Evolutionary conservation across 2,888 invertebrate species (phyloP), one percentile per base, ranked within the genome.

Genomic region (Drosophila peninsularis): DNA sequence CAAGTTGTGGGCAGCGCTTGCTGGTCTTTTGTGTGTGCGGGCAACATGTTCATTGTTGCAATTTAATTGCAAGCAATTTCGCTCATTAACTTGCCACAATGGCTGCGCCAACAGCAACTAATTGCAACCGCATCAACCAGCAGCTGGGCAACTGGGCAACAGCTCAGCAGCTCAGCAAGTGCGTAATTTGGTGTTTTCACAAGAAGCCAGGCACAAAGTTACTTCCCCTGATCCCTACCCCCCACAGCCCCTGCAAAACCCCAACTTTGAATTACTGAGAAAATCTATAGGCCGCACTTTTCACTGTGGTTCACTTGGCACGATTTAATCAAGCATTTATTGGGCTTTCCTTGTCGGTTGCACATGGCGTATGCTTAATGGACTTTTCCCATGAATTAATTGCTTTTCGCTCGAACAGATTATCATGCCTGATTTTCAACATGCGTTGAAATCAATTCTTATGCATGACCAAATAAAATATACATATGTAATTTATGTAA

Each of bases 61-160:
- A 53, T 39, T 88, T 77, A 83, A 88, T 83, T 83, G 75, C 79
- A 39, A 64, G 66, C 75, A 74, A 76, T 73, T 77, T 60, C 57
- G 64, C 75, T 77, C 89, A 81, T 81, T 82, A 85, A 71, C 62
- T 81, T 65, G 65, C 65, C 62, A 52, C 77, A 67, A 54, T 45
- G 41, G 53, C 44, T 44, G 41, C 52, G 37, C 24, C 62, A 64
- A 53, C 42, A 44, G 32, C 39, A 56, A 63, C 60, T 71, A 63
- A 70, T 69, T 63, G 70, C 71, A 61, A 36, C 21, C 67, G n/a
- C 53, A 54, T 47, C 36, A 45, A 21, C 37, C 37, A 63, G 32
- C 30, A 56, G 2, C 45, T 27, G 45, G 4, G 32, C 50, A 50
- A 34, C 11, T 49, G n/a, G 30, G 17, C 39, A 36, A 42, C 27